These are phyloP conservation scores for Catostomus latipinnis DNA, from an alignment of 2,797 vertebrate species.

Conservation along the genomic window DNA sequence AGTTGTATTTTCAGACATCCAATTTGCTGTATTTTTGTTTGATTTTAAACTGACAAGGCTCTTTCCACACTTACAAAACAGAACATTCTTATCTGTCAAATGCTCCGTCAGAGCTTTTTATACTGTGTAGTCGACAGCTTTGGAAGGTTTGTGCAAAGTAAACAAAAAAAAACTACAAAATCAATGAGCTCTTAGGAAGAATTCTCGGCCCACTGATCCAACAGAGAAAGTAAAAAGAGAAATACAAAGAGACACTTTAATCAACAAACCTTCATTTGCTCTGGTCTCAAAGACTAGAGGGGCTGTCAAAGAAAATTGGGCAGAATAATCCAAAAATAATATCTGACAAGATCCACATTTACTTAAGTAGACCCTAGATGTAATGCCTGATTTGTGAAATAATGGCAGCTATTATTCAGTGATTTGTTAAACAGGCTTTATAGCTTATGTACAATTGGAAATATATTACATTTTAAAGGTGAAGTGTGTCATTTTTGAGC, in stretches of 20 bases:
- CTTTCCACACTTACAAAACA: not conserved
- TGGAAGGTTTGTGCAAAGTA: not conserved
- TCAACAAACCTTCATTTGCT: constrained; percentile 65
- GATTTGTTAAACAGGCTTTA: not conserved
- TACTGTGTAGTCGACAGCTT: not conserved
- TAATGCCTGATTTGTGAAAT: not conserved
- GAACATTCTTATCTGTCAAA: not conserved
- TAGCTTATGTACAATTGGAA: not conserved
- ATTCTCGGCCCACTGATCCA: constrained; percentile 38
- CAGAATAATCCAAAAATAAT: constrained; percentile 20
- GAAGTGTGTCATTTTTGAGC: not conserved
- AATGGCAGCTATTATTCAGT: not conserved
- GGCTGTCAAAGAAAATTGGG: constrained; percentile 31
- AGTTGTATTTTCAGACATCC: too few species aligned
- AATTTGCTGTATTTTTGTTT: not conserved
- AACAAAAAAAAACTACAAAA: constrained; percentile 27
- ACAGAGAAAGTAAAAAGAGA: constrained; percentile 44
- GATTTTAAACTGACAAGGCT: not conserved
- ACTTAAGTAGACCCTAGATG: not conserved
- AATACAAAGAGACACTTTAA: constrained; percentile 66
- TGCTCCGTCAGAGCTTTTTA: constrained; percentile 17
- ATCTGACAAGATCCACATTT: constrained; percentile 10
- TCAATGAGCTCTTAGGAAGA: constrained; percentile 21
- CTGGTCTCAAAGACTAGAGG: constrained; percentile 34
- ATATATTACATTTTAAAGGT: not conserved